Conservation (phyloP, 1,140 invertebrate species). For the Drosophila dunni region DNA sequence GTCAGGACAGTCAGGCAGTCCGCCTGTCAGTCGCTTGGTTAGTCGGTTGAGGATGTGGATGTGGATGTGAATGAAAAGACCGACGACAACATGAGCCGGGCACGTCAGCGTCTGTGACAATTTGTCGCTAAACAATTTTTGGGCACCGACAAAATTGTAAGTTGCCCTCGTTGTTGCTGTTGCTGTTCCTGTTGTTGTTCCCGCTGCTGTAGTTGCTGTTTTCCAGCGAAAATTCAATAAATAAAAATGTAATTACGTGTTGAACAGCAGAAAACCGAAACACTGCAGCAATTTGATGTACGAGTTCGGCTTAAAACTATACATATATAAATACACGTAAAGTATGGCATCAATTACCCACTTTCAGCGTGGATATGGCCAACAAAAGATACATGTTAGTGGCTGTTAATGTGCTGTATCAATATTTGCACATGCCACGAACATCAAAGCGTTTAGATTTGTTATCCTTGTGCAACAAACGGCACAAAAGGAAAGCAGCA, state of each 20-base stretch:
- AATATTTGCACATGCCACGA: constrained; percentile 64
- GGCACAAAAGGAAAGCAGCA: constrained; percentile 3
- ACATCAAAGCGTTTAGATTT: constrained; percentile 61
- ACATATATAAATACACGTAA: constrained; percentile 20
- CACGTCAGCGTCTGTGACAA: constrained; percentile 74
- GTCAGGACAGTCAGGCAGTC: constrained; percentile 9
- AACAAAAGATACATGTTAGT: constrained; percentile 41
- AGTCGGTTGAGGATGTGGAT: constrained; percentile 1
- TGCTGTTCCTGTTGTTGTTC: constrained; percentile 2
- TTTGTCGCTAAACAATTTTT: constrained; percentile 81
- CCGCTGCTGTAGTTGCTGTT: background rate
- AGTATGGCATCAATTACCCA: constrained; percentile 4
- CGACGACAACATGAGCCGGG: constrained; percentile 40
- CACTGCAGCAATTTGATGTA: constrained; percentile 53
- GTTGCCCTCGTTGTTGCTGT: constrained; percentile 28
- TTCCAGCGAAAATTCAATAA: constrained; percentile 73
- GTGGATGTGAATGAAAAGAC: constrained; percentile 4
- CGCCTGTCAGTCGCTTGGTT: constrained; percentile 2
- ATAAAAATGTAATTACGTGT: constrained; percentile 80
- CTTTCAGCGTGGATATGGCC: background rate
- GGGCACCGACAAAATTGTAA: constrained; percentile 54
- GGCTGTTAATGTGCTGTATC: constrained; percentile 64
- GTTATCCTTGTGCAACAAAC: constrained; percentile 11
- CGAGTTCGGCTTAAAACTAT: constrained; percentile 7
- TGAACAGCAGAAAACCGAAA: constrained; percentile 30